A percentile compares a stretch with the other conserved stretches of the same genome.
Conservation (phyloP, 2,888 invertebrate species). For the Amphimallon solstitiale region DNA sequence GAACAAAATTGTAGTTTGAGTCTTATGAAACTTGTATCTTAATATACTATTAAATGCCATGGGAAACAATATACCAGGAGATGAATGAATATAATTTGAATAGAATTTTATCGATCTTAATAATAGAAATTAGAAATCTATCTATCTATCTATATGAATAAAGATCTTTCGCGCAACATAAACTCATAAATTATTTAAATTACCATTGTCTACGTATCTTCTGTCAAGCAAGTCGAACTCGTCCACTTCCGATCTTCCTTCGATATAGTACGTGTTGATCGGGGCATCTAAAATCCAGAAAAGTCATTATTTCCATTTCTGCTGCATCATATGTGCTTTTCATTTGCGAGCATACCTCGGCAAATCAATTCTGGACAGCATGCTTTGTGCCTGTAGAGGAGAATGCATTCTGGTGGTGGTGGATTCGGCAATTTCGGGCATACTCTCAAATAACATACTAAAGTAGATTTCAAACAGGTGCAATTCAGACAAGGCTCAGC, state of each 20-base stretch:
- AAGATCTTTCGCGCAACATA: neutral
- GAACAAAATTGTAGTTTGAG: too few relatives aligned
- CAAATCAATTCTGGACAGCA: constrained; percentile 86
- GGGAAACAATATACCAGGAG: too few relatives aligned
- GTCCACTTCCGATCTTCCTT: constrained; percentile 34
- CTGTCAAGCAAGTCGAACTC: constrained; percentile 32
- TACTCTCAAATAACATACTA: constrained; percentile 80
- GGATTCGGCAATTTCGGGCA: constrained; percentile 81
- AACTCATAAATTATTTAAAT: neutral
- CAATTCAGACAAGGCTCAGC: constrained; percentile 83
- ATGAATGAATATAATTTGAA: too few relatives aligned
- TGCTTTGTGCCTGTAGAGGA: constrained; percentile 72
- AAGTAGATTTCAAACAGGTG: constrained; percentile 75
- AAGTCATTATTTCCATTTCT: neutral
- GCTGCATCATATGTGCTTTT: neutral
- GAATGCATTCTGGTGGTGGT: constrained; percentile 78
- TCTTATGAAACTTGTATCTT: too few relatives aligned
- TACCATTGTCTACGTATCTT: constrained; percentile 19
- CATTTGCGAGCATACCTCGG: constrained; percentile 64
- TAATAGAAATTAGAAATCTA: neutral
- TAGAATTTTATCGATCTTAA: too few relatives aligned
- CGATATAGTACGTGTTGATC: constrained; percentile 10
- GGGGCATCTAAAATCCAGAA: constrained; percentile 31
- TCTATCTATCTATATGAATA: neutral
- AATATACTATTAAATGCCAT: too few relatives aligned